Percentiles rank a stretch among this genome's conserved stretches.
These are phyloP conservation scores for Ceraclea dissimilis DNA, from an alignment of 2,888 invertebrate genomes.

Conservation along the genomic window DNA sequence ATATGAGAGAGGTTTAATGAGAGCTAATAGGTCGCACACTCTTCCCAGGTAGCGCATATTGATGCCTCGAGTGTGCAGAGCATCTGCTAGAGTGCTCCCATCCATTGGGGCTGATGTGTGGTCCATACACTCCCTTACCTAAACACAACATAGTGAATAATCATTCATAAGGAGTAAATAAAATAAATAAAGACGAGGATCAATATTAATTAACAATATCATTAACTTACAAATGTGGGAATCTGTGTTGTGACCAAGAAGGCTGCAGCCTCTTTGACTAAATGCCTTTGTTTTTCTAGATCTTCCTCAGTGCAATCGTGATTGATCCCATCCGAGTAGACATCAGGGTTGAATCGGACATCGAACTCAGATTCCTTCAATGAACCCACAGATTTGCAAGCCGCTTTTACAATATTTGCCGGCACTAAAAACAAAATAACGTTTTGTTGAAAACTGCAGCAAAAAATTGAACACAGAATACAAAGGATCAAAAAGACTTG, in stretches of 20 bases:
- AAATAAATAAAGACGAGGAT: not conserved
- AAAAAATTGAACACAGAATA: not conserved
- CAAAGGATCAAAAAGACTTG: slow-evolving; percentile 6
- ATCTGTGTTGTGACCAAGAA: slow-evolving; percentile 91
- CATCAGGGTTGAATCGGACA: slow-evolving; percentile 97
- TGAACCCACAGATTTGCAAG: slow-evolving; percentile 87
- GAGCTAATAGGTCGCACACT: slow-evolving; percentile 70
- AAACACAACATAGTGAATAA: slow-evolving; percentile 12
- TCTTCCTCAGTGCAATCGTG: slow-evolving; percentile 65
- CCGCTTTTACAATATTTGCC: slow-evolving; percentile 82
- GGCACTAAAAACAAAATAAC: slow-evolving; percentile 51
- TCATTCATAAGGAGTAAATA: not conserved
- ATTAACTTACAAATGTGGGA: slow-evolving; percentile 74
- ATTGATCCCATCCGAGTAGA: slow-evolving; percentile 88
- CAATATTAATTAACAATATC: not conserved
- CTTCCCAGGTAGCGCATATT: slow-evolving; percentile 96
- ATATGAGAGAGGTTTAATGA: slow-evolving; percentile 77
- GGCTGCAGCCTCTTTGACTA: slow-evolving; percentile 93
- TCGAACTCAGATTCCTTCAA: slow-evolving; percentile 94
- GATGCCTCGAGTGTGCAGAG: slow-evolving; percentile 91
- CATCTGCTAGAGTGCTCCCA: slow-evolving; percentile 85
- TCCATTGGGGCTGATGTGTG: slow-evolving; percentile 94
- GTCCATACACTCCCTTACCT: slow-evolving; percentile 85
- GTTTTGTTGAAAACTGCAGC: not conserved
- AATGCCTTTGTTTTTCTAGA: slow-evolving; percentile 74